Evolutionary conservation across 1,140 invertebrate genomes (phyloP), one percentile per base, ranked within the genome.

Genomic region (Panagrolaimus sp.): DNA sequence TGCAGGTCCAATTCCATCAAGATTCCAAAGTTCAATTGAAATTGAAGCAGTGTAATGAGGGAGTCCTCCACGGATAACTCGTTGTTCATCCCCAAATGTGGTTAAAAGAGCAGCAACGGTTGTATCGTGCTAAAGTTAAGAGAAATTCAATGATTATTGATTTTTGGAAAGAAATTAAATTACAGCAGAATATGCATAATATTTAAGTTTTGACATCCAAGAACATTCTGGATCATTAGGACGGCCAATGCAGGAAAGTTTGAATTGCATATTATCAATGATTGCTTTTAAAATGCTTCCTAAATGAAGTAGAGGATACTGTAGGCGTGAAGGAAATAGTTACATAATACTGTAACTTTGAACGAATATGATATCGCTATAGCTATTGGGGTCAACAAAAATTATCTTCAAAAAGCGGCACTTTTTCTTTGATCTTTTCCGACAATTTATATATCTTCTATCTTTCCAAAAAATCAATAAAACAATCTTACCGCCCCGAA

Each of bases 151-250:
- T 43, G 7, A 1, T 44, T 15, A 43, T 21, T 12, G 28, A 24
- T 55, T 24, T 65, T 9, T 28, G 17, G 21, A 32, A n/a, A n/a
- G n/a, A n/a, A n/a, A n/a, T 14, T 15, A 48, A 45, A 63, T 52
- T 62, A 77, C 75, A n/a, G 77, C 77, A 17, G 79, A 81, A 66
- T 81, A 78, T 9, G 77, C 77, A 45, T 78, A 79, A 63, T 80
- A 78, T 47, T 78, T 78, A 8, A 78, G 70, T n/a, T 65, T 55
- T 9, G 17, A 43, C 14, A 78, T 81, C 77, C 77, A 78, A 4
- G 15, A 46, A 46, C 78, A 81, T 1, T 71, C 43, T 5, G 28
- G 45, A 32, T 55, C 14, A 32, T 76, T 71, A 21, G 65, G 63
- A 24, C 45, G 43, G 21, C 38, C 10, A 5, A 14, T n/a, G 32